Evolutionary conservation across 2,888 invertebrate genomes (phyloP), one percentile per base, ranked within the genome.

Genomic region (Amblyteles armatorius): DNA sequence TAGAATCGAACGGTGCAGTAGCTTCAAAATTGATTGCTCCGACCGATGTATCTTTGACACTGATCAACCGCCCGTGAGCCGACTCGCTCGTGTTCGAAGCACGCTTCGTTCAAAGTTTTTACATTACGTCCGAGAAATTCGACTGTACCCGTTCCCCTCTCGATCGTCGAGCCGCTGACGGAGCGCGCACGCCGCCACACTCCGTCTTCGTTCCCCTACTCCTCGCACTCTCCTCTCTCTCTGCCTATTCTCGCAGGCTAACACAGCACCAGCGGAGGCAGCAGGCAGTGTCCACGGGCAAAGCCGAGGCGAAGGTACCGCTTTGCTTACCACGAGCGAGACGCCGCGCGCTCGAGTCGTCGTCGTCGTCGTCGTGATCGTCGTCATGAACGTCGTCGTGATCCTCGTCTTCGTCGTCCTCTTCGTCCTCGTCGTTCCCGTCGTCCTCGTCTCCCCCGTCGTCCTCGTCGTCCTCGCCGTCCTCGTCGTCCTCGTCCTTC

Each of bases 171-270:
- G 63, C 71, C 69, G 40, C 65, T 65, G 69, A 60, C 80, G 67
- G 68, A 76, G 79, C 74, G 71, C 76, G 69, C 74, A 78, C 84
- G 71, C 73, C 77, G 74, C 63, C 69, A 73, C 77, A 60, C 82
- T 73, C 63, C 63, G 84, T 78, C 81, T 86, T 87, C 82, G 84
- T 87, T 82, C 85, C 76, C 87, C 87, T 80, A 76, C 87, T 69
- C 82, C 83, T 83, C 82, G 84, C 13, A 40, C 55, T 79, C 57
- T 77, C 40, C 82, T 71, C 29, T 57, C 29, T 57, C 82, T 83
- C 84, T 84, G 81, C 81, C 78, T 81, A 71, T 84, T 82, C 71
- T 55, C 78, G 67, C 76, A 13, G 65, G 74, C 63, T 26, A 57
- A 57, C 57, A 36, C 57, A 73, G 73, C 78, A 72, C 68, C 68